Evolutionary conservation across 2,888 invertebrate genomes (phyloP).

Genomic region (Trissolcus brochymenae): DNA sequence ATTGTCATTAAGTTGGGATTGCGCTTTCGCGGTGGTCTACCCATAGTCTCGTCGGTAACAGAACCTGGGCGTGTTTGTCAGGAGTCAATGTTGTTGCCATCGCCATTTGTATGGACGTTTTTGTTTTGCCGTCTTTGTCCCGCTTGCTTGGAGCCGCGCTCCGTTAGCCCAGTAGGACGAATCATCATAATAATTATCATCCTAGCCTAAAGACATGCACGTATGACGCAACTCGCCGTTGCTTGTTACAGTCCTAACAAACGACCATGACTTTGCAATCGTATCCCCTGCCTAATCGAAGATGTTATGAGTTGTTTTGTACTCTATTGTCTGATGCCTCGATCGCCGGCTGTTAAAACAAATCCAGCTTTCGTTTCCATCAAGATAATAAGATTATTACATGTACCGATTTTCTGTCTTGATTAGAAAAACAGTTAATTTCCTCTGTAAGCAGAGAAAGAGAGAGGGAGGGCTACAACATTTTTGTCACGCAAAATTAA

Average conservation of each 20-base stretch:
- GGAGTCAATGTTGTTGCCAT: slow-evolving; percentile 24
- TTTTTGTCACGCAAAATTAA: neutral
- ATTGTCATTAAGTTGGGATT: slow-evolving; percentile 63
- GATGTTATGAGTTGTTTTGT: slow-evolving; percentile 41
- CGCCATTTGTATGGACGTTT: slow-evolving; percentile 15
- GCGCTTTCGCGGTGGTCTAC: slow-evolving; percentile 71
- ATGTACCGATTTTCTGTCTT: slow-evolving; percentile 10
- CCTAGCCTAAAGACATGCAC: slow-evolving; percentile 54
- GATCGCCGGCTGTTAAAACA: slow-evolving; percentile 24
- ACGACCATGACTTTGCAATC: slow-evolving; percentile 56
- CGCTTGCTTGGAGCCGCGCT: slow-evolving; percentile 26
- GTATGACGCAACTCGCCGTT: slow-evolving; percentile 49
- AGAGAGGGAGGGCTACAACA: neutral
- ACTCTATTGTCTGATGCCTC: slow-evolving; percentile 42
- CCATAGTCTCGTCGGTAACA: slow-evolving; percentile 65
- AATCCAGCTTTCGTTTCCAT: slow-evolving; percentile 16
- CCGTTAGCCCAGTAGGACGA: slow-evolving; percentile 51
- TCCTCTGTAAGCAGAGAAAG: neutral
- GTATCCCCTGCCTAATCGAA: slow-evolving; percentile 41
- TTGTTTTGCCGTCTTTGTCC: slow-evolving; percentile 22
- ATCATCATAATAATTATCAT: slow-evolving; percentile 53
- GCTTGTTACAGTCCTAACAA: slow-evolving; percentile 55
- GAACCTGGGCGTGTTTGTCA: slow-evolving; percentile 67
- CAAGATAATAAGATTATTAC: slow-evolving; percentile 46
- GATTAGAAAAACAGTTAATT: slow-evolving; percentile 16